These are phyloP conservation scores for Porites divaricata DNA, from an alignment of 92 coral and sea anemone genomes.

Conservation along the genomic window DNA sequence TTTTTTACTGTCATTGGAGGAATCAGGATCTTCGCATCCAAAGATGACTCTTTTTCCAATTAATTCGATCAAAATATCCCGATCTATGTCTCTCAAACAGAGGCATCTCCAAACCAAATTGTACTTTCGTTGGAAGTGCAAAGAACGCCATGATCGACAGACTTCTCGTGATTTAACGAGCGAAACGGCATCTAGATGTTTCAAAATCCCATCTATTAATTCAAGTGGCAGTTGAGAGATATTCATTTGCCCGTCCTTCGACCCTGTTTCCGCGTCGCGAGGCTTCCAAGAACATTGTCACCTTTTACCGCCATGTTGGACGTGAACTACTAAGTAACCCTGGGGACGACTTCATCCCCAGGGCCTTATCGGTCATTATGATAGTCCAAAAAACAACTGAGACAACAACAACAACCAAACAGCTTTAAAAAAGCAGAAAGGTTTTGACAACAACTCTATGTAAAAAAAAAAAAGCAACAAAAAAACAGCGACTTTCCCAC, in stretches of 20 bases:
- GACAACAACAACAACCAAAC: too few relatives aligned
- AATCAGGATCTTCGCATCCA: background rate
- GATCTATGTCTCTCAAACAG: conserved; percentile 68
- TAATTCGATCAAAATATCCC: conserved; percentile 72
- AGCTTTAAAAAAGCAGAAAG: too few relatives aligned
- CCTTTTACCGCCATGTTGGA: conserved; percentile 5
- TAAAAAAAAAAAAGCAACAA: too few relatives aligned
- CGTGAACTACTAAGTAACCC: background rate
- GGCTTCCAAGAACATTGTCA: too few relatives aligned
- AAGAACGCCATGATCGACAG: conserved; percentile 83
- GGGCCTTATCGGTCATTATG: background rate
- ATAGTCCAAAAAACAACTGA: too few relatives aligned
- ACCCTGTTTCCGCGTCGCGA: too few relatives aligned
- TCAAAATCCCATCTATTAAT: conserved; percentile 69
- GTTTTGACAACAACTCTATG: too few relatives aligned
- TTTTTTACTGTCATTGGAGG: background rate
- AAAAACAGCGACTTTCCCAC: too few relatives aligned
- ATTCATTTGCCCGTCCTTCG: conserved; percentile 6
- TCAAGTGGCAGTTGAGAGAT: conserved; percentile 71
- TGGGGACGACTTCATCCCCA: background rate
- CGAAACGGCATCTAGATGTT: conserved; percentile 84
- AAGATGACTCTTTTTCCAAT: conserved; percentile 43
- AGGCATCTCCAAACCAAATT: conserved; percentile 72
- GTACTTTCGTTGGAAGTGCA: conserved; percentile 66
- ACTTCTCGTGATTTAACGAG: conserved; percentile 85